Base-by-base conservation (phyloP, 2,797 vertebrate genomes). In the Apodemus agrarius region DNA sequence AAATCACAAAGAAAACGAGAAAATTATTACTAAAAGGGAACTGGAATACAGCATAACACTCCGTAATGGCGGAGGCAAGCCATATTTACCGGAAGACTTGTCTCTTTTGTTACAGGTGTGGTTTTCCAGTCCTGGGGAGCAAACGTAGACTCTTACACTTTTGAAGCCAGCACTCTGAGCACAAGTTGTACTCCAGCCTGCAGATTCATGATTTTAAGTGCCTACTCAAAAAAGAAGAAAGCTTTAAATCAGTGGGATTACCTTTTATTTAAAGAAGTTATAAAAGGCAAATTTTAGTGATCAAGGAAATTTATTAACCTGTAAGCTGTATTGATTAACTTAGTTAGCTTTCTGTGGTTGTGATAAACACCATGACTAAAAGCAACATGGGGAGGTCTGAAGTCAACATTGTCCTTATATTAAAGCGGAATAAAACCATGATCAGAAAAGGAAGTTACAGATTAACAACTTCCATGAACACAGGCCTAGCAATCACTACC, bases 21-120 rank as follows among this genome's bases (percentile, higher is more conserved):
- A 88, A 88, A 84, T 65, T 89, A 84, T 90, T 93, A 95, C 87
- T 1, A 31, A 76, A 95, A 92, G 61, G 61, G 65, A 84, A 63
- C 6, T 11, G 46, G 34, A 75, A 75, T 26, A 79, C 74, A 72
- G 10, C 10, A 29, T 43, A 93, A 24, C 52, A 65, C 13, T 46
- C 84, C 34, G 29, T 82, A 95, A 86, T 26, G 87, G 11, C 61
- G 67, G 8, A 12, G 93, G 29, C 59, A 57, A 69, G 49, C 54
- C 49, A 22, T 82, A 4, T 26, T 83, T 59, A 26, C 24, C 11
- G 57, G 59, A 43, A 52, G 69, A 26, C 81, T 75, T 52, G 49
- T 75, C 2, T 40, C 40, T 34, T 3, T 52, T 34, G 8, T 43
- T 43, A 26, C 17, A 49, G 40, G 46, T 22, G 29, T 63, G 40